Conservation (phyloP, 2,888 invertebrate genomes). For the Sarcophaga subvicina region DNA sequence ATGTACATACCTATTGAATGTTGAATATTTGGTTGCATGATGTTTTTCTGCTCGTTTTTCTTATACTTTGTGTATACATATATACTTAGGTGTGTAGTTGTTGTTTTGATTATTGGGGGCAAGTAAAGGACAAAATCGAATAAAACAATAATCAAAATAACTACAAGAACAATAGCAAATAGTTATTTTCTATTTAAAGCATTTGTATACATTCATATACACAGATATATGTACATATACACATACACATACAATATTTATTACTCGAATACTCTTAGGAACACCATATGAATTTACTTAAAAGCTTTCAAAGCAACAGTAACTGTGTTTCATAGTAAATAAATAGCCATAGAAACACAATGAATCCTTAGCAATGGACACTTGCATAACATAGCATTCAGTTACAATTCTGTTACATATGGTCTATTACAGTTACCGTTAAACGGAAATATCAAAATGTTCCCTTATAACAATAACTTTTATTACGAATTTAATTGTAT, state of each 20-base stretch:
- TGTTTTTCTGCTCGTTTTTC: not conserved
- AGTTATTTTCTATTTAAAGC: no score
- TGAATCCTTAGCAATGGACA: slow-evolving; percentile 5
- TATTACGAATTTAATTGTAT: no score
- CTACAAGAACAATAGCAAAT: not conserved
- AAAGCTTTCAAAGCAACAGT: not conserved
- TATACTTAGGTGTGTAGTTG: not conserved
- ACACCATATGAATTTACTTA: not conserved
- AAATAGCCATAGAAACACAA: not conserved
- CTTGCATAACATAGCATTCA: not conserved
- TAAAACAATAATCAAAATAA: slow-evolving; percentile 8
- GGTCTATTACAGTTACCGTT: not conserved
- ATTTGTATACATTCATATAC: not conserved
- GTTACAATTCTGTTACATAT: no score
- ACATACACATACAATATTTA: not conserved
- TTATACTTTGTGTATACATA: no score
- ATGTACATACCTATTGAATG: not conserved
- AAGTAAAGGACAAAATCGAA: not conserved
- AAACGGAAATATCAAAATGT: not conserved
- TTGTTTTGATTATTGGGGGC: not conserved
- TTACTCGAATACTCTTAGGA: not conserved
- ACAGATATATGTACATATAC: not conserved
- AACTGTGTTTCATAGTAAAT: not conserved
- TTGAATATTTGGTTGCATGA: not conserved
- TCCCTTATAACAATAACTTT: no score